Evolutionary conservation across 2,888 invertebrate species (phyloP).

Genomic region (Phrixothrix hirtus): DNA sequence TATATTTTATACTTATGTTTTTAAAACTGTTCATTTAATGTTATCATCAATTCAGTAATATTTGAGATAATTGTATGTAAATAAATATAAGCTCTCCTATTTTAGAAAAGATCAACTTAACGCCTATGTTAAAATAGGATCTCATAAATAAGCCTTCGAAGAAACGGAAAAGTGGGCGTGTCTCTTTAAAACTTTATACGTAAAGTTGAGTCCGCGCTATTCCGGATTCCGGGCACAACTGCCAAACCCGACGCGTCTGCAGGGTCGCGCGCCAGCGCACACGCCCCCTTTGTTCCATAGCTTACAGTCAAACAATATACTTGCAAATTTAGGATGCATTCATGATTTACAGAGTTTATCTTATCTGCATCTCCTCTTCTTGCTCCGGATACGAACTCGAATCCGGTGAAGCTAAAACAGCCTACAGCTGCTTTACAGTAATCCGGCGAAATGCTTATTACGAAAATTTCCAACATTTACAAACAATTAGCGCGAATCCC

Average conservation of each 20-base stretch:
- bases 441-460: no score
- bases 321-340: conserved; percentile 31
- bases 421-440: no score
- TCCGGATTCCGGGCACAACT: conserved; percentile 32
- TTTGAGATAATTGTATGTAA: no score
- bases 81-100: background rate
- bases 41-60: no score
- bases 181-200: conserved; percentile 17
- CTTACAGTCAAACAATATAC: conserved; percentile 31
- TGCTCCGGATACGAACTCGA: conserved; percentile 6
- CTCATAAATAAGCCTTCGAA: conserved; percentile 20
- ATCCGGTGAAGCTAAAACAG: no score
- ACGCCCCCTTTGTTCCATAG: conserved; percentile 30
- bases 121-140: conserved; percentile 9
- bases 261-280: conserved; percentile 31
- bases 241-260: conserved; percentile 30
- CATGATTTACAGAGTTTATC: conserved; percentile 30
- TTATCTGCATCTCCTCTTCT: conserved; percentile 17
- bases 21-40: no score
- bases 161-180: conserved; percentile 29
- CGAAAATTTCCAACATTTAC: no score
- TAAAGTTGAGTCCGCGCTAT: conserved; percentile 27
- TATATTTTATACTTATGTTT: no score
- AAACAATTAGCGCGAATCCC: no score
- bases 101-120: background rate